Base-by-base conservation (phyloP, 1,140 invertebrate genomes). In the Elysia chlorotica region DNA sequence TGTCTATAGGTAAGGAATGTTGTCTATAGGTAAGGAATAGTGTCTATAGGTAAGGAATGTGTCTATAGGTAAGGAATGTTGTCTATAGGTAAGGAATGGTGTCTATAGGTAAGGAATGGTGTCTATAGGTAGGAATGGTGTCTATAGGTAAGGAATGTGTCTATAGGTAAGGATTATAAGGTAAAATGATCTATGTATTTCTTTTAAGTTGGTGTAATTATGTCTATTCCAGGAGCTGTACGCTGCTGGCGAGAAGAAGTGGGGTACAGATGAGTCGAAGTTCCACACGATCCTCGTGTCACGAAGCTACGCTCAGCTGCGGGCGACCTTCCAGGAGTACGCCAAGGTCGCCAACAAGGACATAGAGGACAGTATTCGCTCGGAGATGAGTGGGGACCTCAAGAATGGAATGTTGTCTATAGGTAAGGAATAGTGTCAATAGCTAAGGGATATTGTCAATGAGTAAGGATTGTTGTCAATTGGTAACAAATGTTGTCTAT, bases 211-310 rank as follows among this genome's bases (percentile, higher is more conserved):
- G n/a, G n/a, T n/a, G n/a, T n/a, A n/a, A n/a, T n/a, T n/a, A n/a
- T n/a, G n/a, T n/a, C n/a, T 48, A n/a, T 25, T 6, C 21, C 48
- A 70, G 73, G 82, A 77, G 6, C 67, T 88, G 28, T 68, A 75
- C n/a, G 80, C 86, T 65, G 85, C 89, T 28, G 89, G 89, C 30
- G 89, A 89, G 79, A 88, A 88, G 77, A 88, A 89, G 67, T 87
- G 88, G 77, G 89, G 89, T 41, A 90, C 89, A 31, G 89, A 90
- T 78, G 89, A 90, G 74, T 83, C 81, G 2, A 63, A 81, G 28
- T 87, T 87, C 71, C 85, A 86, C 65, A 79, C 78, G 38, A 86
- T 88, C 30, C 75, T 87, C 3, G 77, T 80, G 28, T 76, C 79
- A 0, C 74, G 83, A 41, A 86, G 85, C 67, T 87, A 83, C 74